Percentiles rank a stretch among this genome's conserved stretches.
phyloP scores from a whole-genome alignment of 2,797 vertebrate genomes.

The Hirundo rustica region DNA sequence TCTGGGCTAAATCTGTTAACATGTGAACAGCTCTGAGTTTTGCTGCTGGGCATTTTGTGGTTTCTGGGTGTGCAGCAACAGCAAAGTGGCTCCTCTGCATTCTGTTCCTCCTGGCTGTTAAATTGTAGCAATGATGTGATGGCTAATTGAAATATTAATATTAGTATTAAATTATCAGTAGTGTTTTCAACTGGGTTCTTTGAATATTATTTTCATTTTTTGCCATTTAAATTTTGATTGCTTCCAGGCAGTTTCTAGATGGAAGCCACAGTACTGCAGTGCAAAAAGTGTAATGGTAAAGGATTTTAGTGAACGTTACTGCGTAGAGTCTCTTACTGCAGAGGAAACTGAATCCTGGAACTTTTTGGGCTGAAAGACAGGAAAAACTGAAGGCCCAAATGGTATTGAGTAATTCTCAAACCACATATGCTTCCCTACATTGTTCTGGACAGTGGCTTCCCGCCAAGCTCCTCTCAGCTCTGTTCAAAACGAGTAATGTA shows the following conservation, averaged over 20 bases:
- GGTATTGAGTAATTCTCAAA: conserved; percentile 38
- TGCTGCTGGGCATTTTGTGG: neutral
- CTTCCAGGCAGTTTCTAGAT: neutral
- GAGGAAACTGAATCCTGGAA: conserved; percentile 27
- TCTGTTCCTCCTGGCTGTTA: neutral
- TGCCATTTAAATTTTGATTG: neutral
- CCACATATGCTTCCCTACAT: conserved; percentile 44
- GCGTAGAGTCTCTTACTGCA: neutral
- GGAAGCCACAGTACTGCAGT: neutral
- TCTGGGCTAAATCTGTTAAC: neutral
- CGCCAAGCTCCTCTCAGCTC: conserved; percentile 4
- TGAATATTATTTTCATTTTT: neutral
- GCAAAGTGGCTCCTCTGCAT: neutral
- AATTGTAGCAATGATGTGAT: neutral
- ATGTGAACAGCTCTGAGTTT: neutral
- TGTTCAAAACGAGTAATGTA: neutral
- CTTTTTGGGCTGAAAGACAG: conserved; percentile 34
- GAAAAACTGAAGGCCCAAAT: conserved; percentile 49
- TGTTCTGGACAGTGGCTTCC: conserved; percentile 49
- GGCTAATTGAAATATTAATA: neutral
- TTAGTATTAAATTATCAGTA: neutral
- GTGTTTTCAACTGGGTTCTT: neutral
- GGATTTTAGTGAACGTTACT: neutral
- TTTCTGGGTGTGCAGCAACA: neutral
- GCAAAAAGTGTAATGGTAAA: neutral